phyloP scores from a whole-genome alignment of 2,113 vertebrate genomes.

The Kryptolebias marmoratus region DNA sequence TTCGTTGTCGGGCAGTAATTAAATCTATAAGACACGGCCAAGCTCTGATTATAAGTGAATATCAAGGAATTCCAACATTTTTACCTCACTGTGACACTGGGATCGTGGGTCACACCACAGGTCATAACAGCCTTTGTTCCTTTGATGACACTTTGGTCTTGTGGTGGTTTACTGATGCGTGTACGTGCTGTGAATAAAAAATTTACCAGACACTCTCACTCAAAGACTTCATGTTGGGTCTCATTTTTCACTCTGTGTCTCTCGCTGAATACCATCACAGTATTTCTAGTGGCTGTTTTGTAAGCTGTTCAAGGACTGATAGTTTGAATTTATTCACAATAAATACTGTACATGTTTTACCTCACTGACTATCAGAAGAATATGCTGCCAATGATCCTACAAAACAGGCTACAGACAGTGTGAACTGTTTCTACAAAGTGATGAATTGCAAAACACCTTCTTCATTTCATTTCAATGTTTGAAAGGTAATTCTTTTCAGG shows the following conservation, averaged over 20 bases:
- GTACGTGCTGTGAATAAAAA: conserved; percentile 87
- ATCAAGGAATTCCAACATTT: neutral
- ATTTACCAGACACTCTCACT: conserved; percentile 18
- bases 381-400: conserved; percentile 26
- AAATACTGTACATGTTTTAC: conserved; percentile 3
- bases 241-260: conserved; percentile 46
- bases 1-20: neutral
- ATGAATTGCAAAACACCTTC: conserved; percentile 10
- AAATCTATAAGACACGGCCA: too few species aligned
- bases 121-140: conserved; percentile 95
- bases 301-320: conserved; percentile 13
- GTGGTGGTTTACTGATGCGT: conserved; percentile 89
- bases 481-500: too few species aligned
- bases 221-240: conserved; percentile 19
- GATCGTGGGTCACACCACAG: conserved; percentile 93
- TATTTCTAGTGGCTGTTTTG: conserved; percentile 11
- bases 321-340: conserved; percentile 33
- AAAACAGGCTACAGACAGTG: neutral
- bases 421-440: neutral
- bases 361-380: conserved; percentile 5
- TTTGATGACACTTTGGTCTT: conserved; percentile 98
- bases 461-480: neutral
- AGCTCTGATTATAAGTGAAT: too few species aligned
- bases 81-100: conserved; percentile 91
- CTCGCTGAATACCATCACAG: conserved; percentile 20